Conservation (phyloP, 2,888 invertebrate genomes). For the Lamellibrachia columna region DNA sequence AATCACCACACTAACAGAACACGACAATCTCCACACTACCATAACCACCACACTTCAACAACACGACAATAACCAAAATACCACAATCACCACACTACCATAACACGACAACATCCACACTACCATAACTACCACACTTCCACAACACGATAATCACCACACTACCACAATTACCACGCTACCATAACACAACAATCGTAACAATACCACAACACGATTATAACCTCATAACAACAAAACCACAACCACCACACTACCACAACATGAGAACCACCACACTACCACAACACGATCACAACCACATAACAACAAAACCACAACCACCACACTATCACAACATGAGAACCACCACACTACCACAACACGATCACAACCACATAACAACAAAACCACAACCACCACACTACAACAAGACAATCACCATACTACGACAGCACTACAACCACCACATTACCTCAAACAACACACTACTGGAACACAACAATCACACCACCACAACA, state of each 20-base stretch:
- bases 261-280: not conserved
- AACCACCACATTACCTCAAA: not conserved
- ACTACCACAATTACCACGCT: not conserved
- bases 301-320: too few relatives aligned
- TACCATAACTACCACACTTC: not conserved
- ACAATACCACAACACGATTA: not conserved
- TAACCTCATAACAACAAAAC: too few relatives aligned
- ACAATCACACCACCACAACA: not conserved
- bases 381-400: too few relatives aligned
- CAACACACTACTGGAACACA: not conserved
- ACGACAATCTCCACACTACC: not conserved
- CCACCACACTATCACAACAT: not conserved
- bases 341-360: not conserved
- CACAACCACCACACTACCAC: not conserved
- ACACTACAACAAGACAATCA: not conserved
- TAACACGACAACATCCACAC: too few relatives aligned
- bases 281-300: not conserved
- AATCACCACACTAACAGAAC: not conserved
- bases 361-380: too few relatives aligned
- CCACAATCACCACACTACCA: not conserved
- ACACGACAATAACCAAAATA: too few relatives aligned
- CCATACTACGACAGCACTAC: too few relatives aligned
- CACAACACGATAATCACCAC: not conserved
- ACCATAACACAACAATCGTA: not conserved
- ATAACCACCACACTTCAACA: not conserved